Conservation (phyloP, 2,888 invertebrate species). For the Diachrysia chrysitis region DNA sequence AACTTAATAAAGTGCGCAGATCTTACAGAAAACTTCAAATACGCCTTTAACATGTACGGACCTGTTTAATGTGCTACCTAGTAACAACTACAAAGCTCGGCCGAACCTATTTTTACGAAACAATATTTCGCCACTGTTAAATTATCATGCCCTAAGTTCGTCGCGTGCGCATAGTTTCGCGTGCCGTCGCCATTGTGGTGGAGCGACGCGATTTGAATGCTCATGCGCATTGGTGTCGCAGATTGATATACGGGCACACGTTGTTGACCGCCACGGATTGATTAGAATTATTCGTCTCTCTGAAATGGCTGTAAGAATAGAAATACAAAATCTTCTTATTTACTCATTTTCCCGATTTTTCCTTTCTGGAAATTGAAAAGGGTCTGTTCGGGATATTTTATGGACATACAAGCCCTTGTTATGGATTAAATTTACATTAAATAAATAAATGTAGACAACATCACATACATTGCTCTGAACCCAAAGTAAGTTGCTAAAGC, state of each 20-base stretch:
- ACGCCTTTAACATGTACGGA: too few species aligned
- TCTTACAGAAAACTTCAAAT: too few species aligned
- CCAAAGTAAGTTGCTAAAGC: too few species aligned
- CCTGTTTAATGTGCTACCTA: neutral
- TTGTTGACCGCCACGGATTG: conserved; percentile 12
- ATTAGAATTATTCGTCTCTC: neutral
- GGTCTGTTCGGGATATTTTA: too few species aligned
- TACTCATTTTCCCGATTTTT: too few species aligned
- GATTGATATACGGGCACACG: conserved; percentile 31
- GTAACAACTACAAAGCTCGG: conserved; percentile 26
- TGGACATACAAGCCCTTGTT: too few species aligned
- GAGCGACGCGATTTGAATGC: conserved; percentile 78
- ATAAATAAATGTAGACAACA: too few species aligned
- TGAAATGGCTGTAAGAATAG: neutral
- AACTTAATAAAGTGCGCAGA: too few species aligned
- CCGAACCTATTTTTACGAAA: conserved; percentile 43
- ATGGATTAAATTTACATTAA: too few species aligned
- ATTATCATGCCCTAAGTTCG: conserved; percentile 58
- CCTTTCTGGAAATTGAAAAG: too few species aligned
- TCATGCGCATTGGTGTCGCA: conserved; percentile 55
- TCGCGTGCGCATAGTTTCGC: conserved; percentile 83
- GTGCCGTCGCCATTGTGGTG: conserved; percentile 78
- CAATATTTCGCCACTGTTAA: conserved; percentile 59
- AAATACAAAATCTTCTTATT: neutral
- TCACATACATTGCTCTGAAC: too few species aligned